Conservation (phyloP, 2,113 vertebrate species). For the Sigmodon hispidus region DNA sequence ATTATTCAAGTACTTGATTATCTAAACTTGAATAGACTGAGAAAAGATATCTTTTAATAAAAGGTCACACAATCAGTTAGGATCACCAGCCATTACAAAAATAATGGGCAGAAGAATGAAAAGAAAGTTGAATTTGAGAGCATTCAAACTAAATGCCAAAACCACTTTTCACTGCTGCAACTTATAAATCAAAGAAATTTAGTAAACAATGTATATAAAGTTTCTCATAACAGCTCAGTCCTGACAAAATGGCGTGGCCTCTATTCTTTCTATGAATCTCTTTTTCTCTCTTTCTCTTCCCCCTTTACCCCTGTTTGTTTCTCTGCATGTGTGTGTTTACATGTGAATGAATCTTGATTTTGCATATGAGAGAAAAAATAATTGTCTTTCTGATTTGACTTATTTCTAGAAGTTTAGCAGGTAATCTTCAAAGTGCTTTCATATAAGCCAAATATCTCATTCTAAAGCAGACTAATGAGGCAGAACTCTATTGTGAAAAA, state of each 20-base stretch:
- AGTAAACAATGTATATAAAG: background rate
- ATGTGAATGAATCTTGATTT: background rate
- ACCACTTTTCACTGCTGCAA: conserved; percentile 4
- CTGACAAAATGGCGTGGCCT: background rate
- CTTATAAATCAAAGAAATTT: conserved; percentile 29
- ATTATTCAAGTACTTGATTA: conserved; percentile 24
- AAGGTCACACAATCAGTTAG: conserved; percentile 56
- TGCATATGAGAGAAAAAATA: background rate
- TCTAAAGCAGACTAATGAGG: conserved; percentile 38
- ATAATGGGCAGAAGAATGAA: conserved; percentile 13
- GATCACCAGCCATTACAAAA: conserved; percentile 27
- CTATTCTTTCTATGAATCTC: background rate
- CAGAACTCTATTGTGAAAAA: conserved; percentile 35
- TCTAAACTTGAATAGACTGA: conserved; percentile 11
- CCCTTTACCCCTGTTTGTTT: background rate
- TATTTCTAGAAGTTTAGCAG: background rate
- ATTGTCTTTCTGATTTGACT: background rate
- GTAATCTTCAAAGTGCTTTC: background rate
- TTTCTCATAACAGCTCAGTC: background rate
- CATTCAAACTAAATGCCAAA: conserved; percentile 50
- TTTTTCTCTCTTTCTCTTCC: background rate
- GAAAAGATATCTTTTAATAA: conserved; percentile 23
- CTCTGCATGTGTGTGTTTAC: background rate
- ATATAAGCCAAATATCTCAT: conserved; percentile 1
- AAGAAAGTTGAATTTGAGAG: conserved; percentile 53